Percentiles rank a stretch among this genome's conserved stretches.
These are phyloP conservation scores for Poeciliopsis paucimaculata DNA, from an alignment of 2,797 vertebrate genomes.

Conservation along the genomic window DNA sequence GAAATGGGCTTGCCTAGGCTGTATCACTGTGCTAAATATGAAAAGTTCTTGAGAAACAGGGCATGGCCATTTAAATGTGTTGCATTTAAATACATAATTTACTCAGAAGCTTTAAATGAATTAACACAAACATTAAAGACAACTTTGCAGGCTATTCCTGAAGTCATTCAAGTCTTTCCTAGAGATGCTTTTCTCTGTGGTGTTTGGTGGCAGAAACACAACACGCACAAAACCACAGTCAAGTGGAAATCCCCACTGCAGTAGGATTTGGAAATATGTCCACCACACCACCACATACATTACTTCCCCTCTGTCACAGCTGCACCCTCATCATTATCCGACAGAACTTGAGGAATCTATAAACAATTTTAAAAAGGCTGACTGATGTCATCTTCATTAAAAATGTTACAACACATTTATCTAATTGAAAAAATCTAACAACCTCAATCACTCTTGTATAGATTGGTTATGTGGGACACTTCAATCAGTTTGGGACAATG, in stretches of 20 bases:
- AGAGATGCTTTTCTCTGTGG: slow-evolving; percentile 48
- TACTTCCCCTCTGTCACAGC: slow-evolving; percentile 59
- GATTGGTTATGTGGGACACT: neutral
- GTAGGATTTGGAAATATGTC: slow-evolving; percentile 26
- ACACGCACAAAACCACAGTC: slow-evolving; percentile 39
- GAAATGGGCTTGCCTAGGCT: slow-evolving; percentile 3
- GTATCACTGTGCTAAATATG: slow-evolving; percentile 10
- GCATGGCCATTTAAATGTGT: neutral
- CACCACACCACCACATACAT: slow-evolving; percentile 61
- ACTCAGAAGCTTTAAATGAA: slow-evolving; percentile 14
- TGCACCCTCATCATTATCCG: slow-evolving; percentile 38
- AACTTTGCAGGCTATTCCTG: slow-evolving; percentile 34
- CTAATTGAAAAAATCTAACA: neutral
- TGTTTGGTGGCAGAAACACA: slow-evolving; percentile 67
- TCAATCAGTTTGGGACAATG: neutral
- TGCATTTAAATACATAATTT: neutral
- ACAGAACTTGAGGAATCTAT: neutral
- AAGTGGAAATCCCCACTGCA: slow-evolving; percentile 67
- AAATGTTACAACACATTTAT: neutral
- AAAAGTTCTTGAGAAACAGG: slow-evolving; percentile 2
- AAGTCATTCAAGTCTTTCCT: slow-evolving; percentile 53
- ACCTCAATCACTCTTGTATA: neutral
- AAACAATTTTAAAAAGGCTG: neutral
- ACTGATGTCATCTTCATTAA: neutral
- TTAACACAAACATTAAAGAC: neutral